Evolutionary conservation across 1,140 invertebrate genomes (phyloP), one percentile per base, ranked within the genome.

Genomic region (Drosophila pectinifera): DNA sequence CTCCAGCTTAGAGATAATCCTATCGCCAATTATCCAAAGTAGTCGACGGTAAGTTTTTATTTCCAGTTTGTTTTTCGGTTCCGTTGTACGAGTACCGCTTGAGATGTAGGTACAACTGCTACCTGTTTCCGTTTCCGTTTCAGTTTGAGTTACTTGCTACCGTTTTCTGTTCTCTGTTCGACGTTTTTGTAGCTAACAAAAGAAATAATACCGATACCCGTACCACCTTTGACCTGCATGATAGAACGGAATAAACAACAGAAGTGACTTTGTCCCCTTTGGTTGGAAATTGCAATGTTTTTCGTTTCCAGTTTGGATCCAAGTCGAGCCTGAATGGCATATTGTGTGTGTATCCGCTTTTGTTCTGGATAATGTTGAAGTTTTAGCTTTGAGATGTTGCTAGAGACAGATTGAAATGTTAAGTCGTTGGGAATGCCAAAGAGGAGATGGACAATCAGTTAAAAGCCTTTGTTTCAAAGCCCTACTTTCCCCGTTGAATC

Each of bases 1-100:
- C 83, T 92, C 89, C 89, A 92, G 91, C 79, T 81, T 92, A 91
- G 91, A 92, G 86, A 92, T 92, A 83, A 92, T 92, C 81, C 91
- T 92, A 77, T 91, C 91, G 79, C 91, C 91, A 92, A 92, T 92
- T 86, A 92, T 92, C 79, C 91, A 92, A 92, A 92, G 91, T 92
- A 92, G 86, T 91, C 86, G 91, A 81, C 91, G 91, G 91, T 92
- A 92, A 92, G 91, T 92, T 92, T 81, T 70, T 74, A 76, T 86
- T 54, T 85, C 82, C 26, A 34, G 63, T 80, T 80, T 75, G 39
- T 36, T 54, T 54, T 59, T 78, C 34, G 68, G 36, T 72, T 65
- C 20, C 22, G 46, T 73, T 81, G 68, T 34, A 48, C 11, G n/a
- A 56, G 39, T 68, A 43, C 61, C 54, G 38, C 53, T 36, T 43